A percentile compares a stretch with the other conserved stretches of the same genome.
Evolutionary conservation across 2,888 invertebrate species (phyloP).

Genomic region (Acrobasis repandana): DNA sequence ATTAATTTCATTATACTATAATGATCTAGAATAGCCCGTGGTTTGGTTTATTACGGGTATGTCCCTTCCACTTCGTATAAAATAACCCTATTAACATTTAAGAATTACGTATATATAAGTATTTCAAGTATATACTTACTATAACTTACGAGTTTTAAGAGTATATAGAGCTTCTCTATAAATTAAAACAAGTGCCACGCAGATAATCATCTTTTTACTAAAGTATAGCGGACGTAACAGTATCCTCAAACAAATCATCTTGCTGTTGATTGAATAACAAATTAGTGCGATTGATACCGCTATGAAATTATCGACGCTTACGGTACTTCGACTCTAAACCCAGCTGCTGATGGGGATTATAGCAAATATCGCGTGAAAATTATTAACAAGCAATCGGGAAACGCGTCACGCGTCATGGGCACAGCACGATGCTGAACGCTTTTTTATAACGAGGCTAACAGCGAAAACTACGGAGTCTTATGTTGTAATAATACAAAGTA

Average conservation of each 20-base stretch:
- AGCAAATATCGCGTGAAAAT: slow-evolving; percentile 36
- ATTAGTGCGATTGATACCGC: slow-evolving; percentile 18
- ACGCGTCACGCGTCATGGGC: slow-evolving; percentile 5
- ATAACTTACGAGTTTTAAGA: no score
- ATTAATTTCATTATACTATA: no score
- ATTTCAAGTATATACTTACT: no score
- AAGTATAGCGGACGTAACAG: background rate
- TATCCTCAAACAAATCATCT: slow-evolving; percentile 3
- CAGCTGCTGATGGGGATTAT: slow-evolving; percentile 20
- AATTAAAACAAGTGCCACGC: no score
- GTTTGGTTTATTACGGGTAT: no score
- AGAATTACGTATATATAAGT: no score
- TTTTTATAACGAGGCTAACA: slow-evolving; percentile 6
- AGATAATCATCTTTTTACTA: background rate
- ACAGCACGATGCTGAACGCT: slow-evolving; percentile 1
- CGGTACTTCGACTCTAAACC: slow-evolving; percentile 11
- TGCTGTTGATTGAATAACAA: slow-evolving; percentile 6
- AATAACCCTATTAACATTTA: no score
- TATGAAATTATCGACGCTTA: slow-evolving; percentile 17
- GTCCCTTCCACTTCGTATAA: no score
- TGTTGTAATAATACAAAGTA: no score
- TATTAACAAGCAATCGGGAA: slow-evolving; percentile 27
- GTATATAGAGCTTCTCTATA: no score
- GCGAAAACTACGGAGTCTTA: background rate
- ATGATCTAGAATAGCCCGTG: no score